phyloP scores from a whole-genome alignment of 2,797 vertebrate species.

The Clarias fuscus region DNA sequence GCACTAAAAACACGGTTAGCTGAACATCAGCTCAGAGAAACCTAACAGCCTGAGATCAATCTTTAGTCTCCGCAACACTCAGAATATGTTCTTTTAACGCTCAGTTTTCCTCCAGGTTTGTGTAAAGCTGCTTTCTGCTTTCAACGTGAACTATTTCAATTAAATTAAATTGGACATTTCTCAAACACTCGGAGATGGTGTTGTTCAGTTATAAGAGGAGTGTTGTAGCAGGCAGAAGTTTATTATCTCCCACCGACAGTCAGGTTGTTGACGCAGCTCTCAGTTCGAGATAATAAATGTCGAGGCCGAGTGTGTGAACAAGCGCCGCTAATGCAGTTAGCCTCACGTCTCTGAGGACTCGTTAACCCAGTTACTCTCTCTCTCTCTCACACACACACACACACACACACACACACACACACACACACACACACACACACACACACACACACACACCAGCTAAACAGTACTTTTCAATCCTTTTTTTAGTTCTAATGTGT shows the following conservation, averaged over 20 bases:
- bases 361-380: constrained; percentile 60
- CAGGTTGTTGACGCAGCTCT: constrained; percentile 71
- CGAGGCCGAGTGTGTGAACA: constrained; percentile 54
- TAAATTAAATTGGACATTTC: background rate
- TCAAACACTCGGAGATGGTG: background rate
- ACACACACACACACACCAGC: background rate
- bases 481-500: background rate
- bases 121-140: background rate
- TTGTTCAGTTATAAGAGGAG: background rate
- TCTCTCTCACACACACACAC: background rate
- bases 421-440: background rate
- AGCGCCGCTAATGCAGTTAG: constrained; percentile 62
- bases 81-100: too few relatives aligned
- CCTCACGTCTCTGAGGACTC: constrained; percentile 48
- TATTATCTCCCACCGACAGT: constrained; percentile 36
- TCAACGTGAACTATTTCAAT: background rate
- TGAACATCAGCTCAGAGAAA: background rate
- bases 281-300: constrained; percentile 70
- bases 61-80: too few relatives aligned
- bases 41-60: too few relatives aligned
- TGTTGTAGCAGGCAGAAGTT: background rate
- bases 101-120: background rate
- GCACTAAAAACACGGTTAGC: too few relatives aligned
- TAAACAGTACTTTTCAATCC: background rate
- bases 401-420: too few relatives aligned